Conservation (phyloP, 2,113 vertebrate species). For the Willisornis vidua region DNA sequence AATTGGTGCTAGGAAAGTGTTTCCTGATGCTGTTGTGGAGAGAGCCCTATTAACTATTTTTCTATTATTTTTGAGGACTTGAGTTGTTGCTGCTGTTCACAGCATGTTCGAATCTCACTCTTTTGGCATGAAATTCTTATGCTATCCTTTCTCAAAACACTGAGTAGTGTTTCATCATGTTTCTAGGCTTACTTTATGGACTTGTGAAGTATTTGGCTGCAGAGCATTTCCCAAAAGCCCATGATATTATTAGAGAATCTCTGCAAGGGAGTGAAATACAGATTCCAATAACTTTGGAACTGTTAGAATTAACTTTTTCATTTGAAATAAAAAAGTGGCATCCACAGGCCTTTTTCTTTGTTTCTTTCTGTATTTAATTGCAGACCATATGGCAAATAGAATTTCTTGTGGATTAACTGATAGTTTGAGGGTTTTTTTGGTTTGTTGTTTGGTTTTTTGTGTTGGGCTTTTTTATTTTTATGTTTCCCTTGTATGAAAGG, state of each 20-base stretch:
- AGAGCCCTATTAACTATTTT: background rate
- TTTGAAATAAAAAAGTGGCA: background rate
- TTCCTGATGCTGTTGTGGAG: background rate
- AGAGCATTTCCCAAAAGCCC: background rate
- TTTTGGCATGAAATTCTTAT: background rate
- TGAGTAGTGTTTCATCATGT: background rate
- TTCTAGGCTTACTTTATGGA: background rate
- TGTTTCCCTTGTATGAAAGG: background rate
- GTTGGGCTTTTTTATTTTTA: background rate
- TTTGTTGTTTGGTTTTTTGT: background rate
- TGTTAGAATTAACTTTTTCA: background rate
- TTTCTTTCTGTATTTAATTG: background rate
- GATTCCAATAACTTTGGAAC: background rate
- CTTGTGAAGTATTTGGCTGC: background rate
- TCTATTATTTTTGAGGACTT: background rate
- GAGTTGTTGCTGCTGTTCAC: background rate
- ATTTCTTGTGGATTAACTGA: background rate
- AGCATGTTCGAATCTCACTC: background rate
- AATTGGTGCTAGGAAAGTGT: background rate
- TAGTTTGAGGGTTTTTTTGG: background rate
- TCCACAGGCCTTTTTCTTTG: background rate
- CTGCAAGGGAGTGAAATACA: background rate
- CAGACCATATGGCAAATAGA: background rate
- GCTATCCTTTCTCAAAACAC: background rate
- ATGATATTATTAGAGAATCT: background rate